Evolutionary conservation across 2,113 vertebrate species (phyloP).

Genomic region (Elephas maximus): DNA sequence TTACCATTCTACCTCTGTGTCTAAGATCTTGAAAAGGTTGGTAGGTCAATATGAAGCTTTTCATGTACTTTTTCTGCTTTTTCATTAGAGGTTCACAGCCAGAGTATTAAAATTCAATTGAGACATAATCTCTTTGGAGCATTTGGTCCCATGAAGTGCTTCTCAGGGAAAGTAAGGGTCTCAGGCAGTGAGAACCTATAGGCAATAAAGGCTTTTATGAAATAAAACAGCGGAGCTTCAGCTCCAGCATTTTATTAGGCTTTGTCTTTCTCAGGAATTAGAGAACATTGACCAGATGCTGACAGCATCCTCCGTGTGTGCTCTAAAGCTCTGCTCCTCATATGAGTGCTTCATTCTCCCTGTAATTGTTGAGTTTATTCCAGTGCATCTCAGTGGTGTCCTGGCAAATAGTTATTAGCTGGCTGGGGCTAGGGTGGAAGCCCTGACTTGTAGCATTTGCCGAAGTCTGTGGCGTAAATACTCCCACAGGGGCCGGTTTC

Average conservation of each 20-base stretch:
- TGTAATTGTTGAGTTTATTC: background rate
- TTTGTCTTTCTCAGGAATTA: background rate
- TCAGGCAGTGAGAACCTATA: background rate
- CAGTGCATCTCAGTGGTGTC: background rate
- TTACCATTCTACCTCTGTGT: background rate
- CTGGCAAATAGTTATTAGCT: background rate
- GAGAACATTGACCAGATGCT: background rate
- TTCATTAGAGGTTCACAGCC: conserved; percentile 33
- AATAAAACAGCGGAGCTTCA: background rate
- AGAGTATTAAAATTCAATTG: conserved; percentile 4
- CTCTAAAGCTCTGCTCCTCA: background rate
- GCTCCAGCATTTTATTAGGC: background rate
- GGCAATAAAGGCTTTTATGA: background rate
- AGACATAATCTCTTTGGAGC: background rate
- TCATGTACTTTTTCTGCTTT: conserved; percentile 44
- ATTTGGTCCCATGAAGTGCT: background rate
- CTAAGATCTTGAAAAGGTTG: conserved; percentile 34
- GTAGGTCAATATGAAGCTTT: conserved; percentile 54
- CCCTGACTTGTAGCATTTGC: background rate
- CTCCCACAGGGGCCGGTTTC: background rate
- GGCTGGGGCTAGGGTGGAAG: background rate
- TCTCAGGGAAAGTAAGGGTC: background rate
- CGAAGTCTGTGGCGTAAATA: background rate
- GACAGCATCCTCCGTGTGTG: background rate
- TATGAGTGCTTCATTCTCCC: background rate